A percentile compares a stretch with the other conserved stretches of the same genome.
Evolutionary conservation across 92 coral and sea anemone genomes (phyloP).

Genomic region (Epizoanthus rinbou): DNA sequence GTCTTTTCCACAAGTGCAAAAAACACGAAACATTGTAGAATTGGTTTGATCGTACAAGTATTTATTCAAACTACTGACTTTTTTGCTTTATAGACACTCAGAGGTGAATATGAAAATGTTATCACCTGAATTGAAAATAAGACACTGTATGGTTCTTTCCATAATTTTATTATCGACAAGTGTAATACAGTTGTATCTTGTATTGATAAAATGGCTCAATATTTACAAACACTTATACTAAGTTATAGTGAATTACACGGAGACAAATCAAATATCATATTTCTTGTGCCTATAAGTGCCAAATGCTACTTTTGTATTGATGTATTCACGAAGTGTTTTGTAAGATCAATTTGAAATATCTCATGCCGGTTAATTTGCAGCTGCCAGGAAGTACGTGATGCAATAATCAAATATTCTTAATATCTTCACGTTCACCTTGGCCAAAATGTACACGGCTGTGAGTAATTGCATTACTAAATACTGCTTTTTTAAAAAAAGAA

Average conservation of each 20-base stretch:
- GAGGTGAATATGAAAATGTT: neutral
- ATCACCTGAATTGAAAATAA: neutral
- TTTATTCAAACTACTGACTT: neutral
- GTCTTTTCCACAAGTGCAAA: neutral
- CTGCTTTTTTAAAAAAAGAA: no score
- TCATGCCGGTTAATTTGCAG: conserved; percentile 6
- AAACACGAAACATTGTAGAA: neutral
- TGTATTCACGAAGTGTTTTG: neutral
- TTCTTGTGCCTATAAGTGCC: neutral
- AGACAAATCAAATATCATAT: neutral
- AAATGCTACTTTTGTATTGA: neutral
- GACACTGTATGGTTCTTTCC: neutral
- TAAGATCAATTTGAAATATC: neutral
- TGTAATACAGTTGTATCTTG: neutral
- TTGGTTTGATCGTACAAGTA: neutral
- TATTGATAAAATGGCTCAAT: neutral
- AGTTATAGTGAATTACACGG: neutral
- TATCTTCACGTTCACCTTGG: neutral
- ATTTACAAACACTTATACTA: neutral
- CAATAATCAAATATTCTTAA: neutral
- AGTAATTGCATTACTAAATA: no score
- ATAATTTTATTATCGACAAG: conserved; percentile 5
- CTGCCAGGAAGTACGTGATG: neutral
- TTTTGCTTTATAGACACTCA: neutral
- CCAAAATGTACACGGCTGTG: neutral